Conservation (phyloP, 2,113 vertebrate genomes). For the Ahaetulla prasina region DNA sequence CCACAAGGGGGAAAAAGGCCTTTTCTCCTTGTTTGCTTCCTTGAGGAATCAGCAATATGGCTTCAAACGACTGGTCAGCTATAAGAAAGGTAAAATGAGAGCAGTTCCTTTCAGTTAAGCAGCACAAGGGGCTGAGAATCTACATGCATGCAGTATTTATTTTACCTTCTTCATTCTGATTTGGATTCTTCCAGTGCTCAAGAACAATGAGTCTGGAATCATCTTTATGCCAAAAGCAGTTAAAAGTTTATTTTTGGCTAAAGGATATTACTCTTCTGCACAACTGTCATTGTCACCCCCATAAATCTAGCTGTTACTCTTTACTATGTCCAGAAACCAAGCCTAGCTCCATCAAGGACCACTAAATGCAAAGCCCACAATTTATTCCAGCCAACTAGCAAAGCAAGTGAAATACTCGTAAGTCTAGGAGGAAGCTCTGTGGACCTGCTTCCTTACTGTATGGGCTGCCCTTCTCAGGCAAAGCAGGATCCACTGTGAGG, state of each 20-base stretch:
- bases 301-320: background rate
- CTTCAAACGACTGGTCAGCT: conserved; percentile 60
- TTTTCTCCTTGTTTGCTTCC: background rate
- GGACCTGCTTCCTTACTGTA: conserved; percentile 61
- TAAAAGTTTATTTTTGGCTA: background rate
- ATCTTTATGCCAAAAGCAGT: background rate
- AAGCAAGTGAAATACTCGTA: background rate
- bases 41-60: conserved; percentile 69
- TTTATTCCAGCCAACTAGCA: background rate
- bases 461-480: conserved; percentile 66
- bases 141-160: background rate
- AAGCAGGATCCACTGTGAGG: conserved; percentile 62
- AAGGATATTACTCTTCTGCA: background rate
- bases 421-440: background rate
- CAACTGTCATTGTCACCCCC: background rate
- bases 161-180: background rate
- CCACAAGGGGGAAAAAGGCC: conserved; percentile 65
- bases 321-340: background rate
- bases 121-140: background rate
- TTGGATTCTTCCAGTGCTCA: background rate
- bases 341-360: background rate
- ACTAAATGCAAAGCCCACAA: background rate
- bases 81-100: conserved; percentile 53
- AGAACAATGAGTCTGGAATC: background rate
- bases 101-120: background rate